Percentiles rank a stretch among this genome's conserved stretches.
Conservation (phyloP, 2,888 invertebrate species). For the Brachyopa scutellaris region DNA sequence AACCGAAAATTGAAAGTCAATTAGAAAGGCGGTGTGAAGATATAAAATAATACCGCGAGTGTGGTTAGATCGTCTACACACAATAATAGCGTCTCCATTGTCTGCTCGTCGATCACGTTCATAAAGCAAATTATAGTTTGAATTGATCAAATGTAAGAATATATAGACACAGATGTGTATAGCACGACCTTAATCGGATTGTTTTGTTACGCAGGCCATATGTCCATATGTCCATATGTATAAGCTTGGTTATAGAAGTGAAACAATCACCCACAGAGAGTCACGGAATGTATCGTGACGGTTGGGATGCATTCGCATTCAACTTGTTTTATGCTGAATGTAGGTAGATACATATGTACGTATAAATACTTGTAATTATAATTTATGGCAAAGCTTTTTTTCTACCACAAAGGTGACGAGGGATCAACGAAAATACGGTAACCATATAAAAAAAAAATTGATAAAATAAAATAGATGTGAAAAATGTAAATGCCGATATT, state of each 20-base stretch:
- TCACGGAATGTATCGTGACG: slow-evolving; percentile 15
- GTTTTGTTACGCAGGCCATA: slow-evolving; percentile 28
- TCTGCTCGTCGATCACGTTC: slow-evolving; percentile 35
- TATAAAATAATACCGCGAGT: slow-evolving; percentile 8
- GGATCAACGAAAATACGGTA: background rate
- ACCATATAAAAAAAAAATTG: background rate
- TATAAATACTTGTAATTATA: slow-evolving; percentile 15
- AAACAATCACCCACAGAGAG: slow-evolving; percentile 13
- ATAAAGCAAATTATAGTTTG: slow-evolving; percentile 36
- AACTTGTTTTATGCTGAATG: background rate
- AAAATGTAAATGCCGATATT: background rate
- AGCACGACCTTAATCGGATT: slow-evolving; percentile 57
- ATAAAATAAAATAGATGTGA: background rate
- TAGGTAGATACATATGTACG: slow-evolving; percentile 1
- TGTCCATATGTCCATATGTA: background rate
- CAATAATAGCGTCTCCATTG: slow-evolving; percentile 12
- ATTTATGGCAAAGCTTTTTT: slow-evolving; percentile 21
- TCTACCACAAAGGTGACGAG: slow-evolving; percentile 18
- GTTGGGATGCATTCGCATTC: slow-evolving; percentile 3
- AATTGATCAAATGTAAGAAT: slow-evolving; percentile 41
- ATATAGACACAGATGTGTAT: slow-evolving; percentile 9
- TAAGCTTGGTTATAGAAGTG: slow-evolving; percentile 6
- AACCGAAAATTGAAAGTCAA: slow-evolving; percentile 68
- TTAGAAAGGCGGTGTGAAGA: slow-evolving; percentile 50
- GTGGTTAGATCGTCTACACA: background rate